Percentiles rank a stretch among this genome's conserved stretches.
Evolutionary conservation across 2,113 vertebrate genomes (phyloP).

Genomic region (Rhegmatorhina hoffmannsi): DNA sequence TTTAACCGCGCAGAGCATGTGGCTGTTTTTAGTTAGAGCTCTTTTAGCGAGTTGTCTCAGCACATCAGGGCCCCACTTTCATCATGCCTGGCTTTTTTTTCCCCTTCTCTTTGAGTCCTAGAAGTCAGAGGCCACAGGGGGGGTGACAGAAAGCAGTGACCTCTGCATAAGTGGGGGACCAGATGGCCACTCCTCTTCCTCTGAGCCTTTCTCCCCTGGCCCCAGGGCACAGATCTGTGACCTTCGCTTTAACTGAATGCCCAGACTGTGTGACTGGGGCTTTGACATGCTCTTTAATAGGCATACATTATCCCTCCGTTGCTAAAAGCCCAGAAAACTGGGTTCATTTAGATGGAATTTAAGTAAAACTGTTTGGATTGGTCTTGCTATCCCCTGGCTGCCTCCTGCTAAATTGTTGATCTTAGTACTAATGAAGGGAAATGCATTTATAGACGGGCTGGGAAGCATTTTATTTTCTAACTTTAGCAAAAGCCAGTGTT

Average conservation of each 20-base stretch:
- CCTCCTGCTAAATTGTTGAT: conserved; percentile 53
- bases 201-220: conserved; percentile 76
- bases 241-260: conserved; percentile 66
- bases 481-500: not conserved
- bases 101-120: conserved; percentile 74
- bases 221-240: conserved; percentile 75
- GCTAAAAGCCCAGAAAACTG: conserved; percentile 53
- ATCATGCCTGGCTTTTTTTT: conserved; percentile 46
- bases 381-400: conserved; percentile 39
- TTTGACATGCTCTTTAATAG: conserved; percentile 66
- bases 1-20: not conserved
- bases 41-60: conserved; percentile 51
- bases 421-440: conserved; percentile 54
- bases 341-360: conserved; percentile 56
- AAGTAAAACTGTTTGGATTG: conserved; percentile 65
- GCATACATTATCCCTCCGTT: conserved; percentile 41
- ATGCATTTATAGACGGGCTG: not conserved
- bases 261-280: conserved; percentile 58
- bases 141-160: conserved; percentile 84
- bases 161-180: conserved; percentile 83
- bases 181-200: conserved; percentile 83
- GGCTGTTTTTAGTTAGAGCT: conserved; percentile 52
- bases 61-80: conserved; percentile 65
- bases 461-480: conserved; percentile 25
- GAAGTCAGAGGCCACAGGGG: conserved; percentile 82